These are phyloP conservation scores for Apodemia mormo DNA, from an alignment of 2,888 invertebrate genomes.

Conservation along the genomic window DNA sequence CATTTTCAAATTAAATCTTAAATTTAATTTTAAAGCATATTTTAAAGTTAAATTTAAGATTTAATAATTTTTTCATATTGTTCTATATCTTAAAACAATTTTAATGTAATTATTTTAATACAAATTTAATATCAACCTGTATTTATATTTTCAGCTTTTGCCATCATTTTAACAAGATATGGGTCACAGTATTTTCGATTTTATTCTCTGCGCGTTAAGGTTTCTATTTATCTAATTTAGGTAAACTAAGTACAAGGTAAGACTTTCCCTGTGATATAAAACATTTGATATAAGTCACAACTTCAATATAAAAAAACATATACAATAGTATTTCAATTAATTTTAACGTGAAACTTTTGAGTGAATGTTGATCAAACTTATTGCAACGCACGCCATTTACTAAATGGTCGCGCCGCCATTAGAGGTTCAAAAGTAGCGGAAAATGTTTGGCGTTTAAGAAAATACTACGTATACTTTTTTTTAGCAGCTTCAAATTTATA, in stretches of 20 bases:
- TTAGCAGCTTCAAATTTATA: too few species aligned
- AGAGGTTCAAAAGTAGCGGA: too few species aligned
- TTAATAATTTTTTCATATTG: background rate
- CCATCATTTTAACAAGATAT: constrained; percentile 2
- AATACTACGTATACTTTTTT: too few species aligned
- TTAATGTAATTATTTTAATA: background rate
- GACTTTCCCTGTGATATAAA: background rate
- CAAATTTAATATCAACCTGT: constrained; percentile 6
- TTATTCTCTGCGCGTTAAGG: background rate
- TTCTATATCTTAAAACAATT: background rate
- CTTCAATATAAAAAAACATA: too few species aligned
- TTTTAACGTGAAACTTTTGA: too few species aligned
- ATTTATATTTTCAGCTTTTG: background rate
- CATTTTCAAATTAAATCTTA: background rate
- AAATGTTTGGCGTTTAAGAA: too few species aligned
- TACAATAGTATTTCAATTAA: too few species aligned
- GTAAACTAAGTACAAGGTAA: background rate
- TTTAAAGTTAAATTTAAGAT: background rate
- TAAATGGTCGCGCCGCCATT: too few species aligned
- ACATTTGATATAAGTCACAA: background rate
- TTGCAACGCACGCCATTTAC: too few species aligned
- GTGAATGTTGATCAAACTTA: too few species aligned
- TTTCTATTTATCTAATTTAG: background rate
- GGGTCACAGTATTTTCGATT: constrained; percentile 12
- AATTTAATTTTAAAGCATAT: background rate